phyloP scores from a whole-genome alignment of 2,113 vertebrate genomes.

The Dendropsophus ebraccatus region DNA sequence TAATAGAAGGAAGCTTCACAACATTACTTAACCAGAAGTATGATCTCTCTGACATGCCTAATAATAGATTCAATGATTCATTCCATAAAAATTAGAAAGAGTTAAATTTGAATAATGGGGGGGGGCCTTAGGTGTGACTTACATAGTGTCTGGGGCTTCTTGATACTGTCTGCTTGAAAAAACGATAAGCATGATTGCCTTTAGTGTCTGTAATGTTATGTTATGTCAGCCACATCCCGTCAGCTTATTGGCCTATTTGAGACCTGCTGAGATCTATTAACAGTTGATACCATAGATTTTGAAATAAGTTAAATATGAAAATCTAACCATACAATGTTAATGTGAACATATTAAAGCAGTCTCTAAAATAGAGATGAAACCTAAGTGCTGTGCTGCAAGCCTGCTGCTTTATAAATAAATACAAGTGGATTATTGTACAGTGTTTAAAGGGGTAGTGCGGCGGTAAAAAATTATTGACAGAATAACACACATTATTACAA shows the following conservation, averaged over 20 bases:
- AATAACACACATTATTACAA: no score
- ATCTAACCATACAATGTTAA: no score
- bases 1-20: not conserved
- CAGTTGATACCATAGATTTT: no score
- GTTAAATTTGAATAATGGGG: slow-evolving; percentile 23
- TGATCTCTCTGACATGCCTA: not conserved
- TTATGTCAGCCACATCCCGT: not conserved
- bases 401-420: no score
- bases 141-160: slow-evolving; percentile 26
- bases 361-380: no score
- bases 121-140: slow-evolving; percentile 22
- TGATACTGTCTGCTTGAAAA: not conserved
- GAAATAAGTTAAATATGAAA: no score
- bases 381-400: no score
- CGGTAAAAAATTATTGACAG: no score
- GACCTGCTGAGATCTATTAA: not conserved
- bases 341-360: no score
- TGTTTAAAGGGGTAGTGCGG: no score
- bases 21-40: not conserved
- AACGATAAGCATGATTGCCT: not conserved
- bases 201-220: not conserved
- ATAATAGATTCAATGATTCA: not conserved
- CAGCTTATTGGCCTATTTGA: not conserved
- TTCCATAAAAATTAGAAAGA: not conserved
- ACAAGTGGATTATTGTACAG: no score